These are phyloP conservation scores for Dendrocincla tyrannina DNA, from an alignment of 2,797 vertebrate species.

Conservation along the genomic window DNA sequence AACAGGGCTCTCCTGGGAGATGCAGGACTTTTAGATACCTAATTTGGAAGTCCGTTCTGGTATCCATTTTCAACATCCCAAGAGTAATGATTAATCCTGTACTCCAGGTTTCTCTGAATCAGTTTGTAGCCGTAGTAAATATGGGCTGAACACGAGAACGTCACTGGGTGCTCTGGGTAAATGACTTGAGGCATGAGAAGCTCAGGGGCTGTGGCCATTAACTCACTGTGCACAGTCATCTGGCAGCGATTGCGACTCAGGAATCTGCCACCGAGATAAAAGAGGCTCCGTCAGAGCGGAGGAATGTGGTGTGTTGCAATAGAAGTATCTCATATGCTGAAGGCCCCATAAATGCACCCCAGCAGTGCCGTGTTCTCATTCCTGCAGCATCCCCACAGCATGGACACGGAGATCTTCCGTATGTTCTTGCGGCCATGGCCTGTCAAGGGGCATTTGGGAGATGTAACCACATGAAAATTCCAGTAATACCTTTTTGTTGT, in stretches of 20 bases:
- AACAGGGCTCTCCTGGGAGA: constrained; percentile 50
- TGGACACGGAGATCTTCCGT: not conserved
- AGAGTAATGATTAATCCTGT: constrained; percentile 53
- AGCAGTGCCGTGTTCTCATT: constrained; percentile 19
- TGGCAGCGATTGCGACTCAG: not conserved
- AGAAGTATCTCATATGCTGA: not conserved
- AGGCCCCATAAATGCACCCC: constrained; percentile 15
- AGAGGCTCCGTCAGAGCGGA: constrained; percentile 36
- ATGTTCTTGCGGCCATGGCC: not conserved
- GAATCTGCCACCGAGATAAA: constrained; percentile 56
- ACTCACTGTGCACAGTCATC: constrained; percentile 20
- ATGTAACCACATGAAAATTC: constrained; percentile 19
- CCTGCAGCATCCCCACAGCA: constrained; percentile 17
- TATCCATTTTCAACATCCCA: constrained; percentile 60
- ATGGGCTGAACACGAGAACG: not conserved
- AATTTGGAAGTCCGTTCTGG: constrained; percentile 71
- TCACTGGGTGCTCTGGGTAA: constrained; percentile 37
- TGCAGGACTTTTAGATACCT: constrained; percentile 68
- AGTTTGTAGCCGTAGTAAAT: constrained; percentile 59
- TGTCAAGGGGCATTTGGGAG: not conserved
- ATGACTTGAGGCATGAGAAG: not conserved
- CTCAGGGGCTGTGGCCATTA: not conserved
- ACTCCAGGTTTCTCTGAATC: constrained; percentile 60
- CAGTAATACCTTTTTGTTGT: not conserved
- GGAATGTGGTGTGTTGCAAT: constrained; percentile 60